A percentile compares a stretch with the other conserved stretches of the same genome.
Evolutionary conservation across 1,140 invertebrate genomes (phyloP).

Genomic region (Ceratina japonica): DNA sequence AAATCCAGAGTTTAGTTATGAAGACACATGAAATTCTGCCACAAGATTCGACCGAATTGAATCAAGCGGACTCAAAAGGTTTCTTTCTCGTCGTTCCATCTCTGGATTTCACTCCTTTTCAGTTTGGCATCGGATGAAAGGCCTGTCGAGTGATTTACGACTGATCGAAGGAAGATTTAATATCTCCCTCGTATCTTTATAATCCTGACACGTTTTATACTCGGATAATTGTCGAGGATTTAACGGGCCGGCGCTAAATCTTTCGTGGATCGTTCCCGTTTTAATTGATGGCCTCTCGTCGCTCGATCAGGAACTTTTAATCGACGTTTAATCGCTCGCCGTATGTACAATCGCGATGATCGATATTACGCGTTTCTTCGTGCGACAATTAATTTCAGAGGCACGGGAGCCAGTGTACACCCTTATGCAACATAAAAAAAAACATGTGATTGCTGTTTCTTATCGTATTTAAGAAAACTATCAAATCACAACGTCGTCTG

Average conservation of each 20-base stretch:
- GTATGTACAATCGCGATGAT: slow-evolving; percentile 1
- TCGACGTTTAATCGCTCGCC: background rate
- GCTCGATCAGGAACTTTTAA: background rate
- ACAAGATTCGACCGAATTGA: too few species aligned
- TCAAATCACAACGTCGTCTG: background rate
- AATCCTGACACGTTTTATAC: background rate
- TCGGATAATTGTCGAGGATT: background rate
- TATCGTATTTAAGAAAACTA: too few species aligned
- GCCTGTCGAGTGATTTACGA: background rate
- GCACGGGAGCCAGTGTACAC: too few species aligned
- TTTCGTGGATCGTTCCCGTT: background rate
- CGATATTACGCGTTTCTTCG: background rate
- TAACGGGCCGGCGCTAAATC: background rate
- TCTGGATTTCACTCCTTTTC: background rate
- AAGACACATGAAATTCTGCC: too few species aligned
- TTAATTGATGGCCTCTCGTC: background rate
- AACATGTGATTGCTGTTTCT: too few species aligned
- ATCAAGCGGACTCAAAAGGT: too few species aligned
- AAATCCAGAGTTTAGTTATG: too few species aligned
- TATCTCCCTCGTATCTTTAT: slow-evolving; percentile 4
- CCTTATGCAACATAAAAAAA: too few species aligned
- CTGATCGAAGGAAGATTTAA: background rate
- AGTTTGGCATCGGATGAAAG: background rate
- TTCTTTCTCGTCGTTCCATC: too few species aligned
- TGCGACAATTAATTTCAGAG: slow-evolving; percentile 24